Evolutionary conservation across 2,797 vertebrate genomes (phyloP), one percentile per base, ranked within the genome.

Genomic region (Anisognathus igniventris): DNA sequence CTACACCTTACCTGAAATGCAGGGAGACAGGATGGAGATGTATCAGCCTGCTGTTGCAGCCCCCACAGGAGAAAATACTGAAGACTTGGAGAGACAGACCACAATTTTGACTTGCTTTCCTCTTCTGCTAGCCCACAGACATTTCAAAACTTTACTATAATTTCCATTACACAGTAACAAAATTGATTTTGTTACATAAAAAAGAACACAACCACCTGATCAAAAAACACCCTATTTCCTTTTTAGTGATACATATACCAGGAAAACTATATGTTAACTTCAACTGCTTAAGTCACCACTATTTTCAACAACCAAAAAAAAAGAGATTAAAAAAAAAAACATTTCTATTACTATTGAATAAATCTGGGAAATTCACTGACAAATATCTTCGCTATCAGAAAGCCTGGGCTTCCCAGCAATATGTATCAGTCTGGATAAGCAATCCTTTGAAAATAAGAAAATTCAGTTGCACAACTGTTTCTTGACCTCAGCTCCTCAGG

Each of bases 321-420:
- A 50, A 14, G 1, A 30, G 2, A 60, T 23, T 0, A 1, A 30
- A 31, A 47, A 0, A 47, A 0, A 22, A 14, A 3, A 0, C 4
- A 35, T 54, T 86, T 68, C 40, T 53, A 27, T 64, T 42, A 48
- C 40, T 60, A 21, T 10, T 44, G 16, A 64, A 31, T 54, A 90
- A 94, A 67, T 14, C 23, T 37, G 68, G 21, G 31, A 89, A 92
- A 85, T 33, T 53, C 25, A 67, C 33, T 60, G 25, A 66, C 28
- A 83, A 56, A 50, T 61, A 68, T 17, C 23, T 81, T 68, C 68
- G 16, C 25, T 72, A 47, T 66, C 66, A 90, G 53, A 62, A 88
- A 54, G 22, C 8, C 73, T 51, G 25, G 10, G 11, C 42, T 65
- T 16, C 61, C 61, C 54, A 33, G 28, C 37, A 58, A 80, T 22